Evolutionary conservation across 1,140 invertebrate genomes (phyloP).

Genomic region (Pogonus chalceus): DNA sequence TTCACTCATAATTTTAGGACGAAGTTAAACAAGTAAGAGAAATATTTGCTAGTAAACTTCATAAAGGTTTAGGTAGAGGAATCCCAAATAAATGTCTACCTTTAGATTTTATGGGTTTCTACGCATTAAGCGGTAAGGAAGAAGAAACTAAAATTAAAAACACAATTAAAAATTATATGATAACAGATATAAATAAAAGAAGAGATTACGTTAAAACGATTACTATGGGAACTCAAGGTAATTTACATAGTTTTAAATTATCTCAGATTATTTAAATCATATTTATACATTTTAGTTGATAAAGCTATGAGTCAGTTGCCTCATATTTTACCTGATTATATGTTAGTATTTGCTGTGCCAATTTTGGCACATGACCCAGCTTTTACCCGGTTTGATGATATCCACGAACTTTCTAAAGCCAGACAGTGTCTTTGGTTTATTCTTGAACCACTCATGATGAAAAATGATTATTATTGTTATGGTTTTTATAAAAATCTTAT

Average conservation of each 20-base stretch:
- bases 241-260: neutral
- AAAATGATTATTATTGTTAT: conserved; percentile 89
- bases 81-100: conserved; percentile 83
- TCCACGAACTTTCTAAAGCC: conserved; percentile 62
- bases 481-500: conserved; percentile 92
- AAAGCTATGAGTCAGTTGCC: conserved; percentile 61
- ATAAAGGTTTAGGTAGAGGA: conserved; percentile 74
- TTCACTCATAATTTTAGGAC: conserved; percentile 44
- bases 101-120: conserved; percentile 94
- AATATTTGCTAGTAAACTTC: conserved; percentile 80
- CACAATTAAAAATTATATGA: conserved; percentile 52
- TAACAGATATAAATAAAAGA: conserved; percentile 77
- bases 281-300: conserved; percentile 36
- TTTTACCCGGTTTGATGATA: conserved; percentile 64
- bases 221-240: conserved; percentile 36
- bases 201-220: conserved; percentile 85
- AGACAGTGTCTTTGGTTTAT: conserved; percentile 87
- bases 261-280: too few species aligned
- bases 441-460: conserved; percentile 83
- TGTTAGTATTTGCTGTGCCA: conserved; percentile 89
- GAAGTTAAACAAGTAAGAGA: conserved; percentile 84
- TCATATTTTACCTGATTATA: conserved; percentile 91
- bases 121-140: conserved; percentile 79
- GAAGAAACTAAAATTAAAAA: conserved; percentile 49
- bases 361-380: conserved; percentile 84